Evolutionary conservation across 2,113 vertebrate genomes (phyloP), one percentile per base, ranked within the genome.

Genomic region (Labeo catla): DNA sequence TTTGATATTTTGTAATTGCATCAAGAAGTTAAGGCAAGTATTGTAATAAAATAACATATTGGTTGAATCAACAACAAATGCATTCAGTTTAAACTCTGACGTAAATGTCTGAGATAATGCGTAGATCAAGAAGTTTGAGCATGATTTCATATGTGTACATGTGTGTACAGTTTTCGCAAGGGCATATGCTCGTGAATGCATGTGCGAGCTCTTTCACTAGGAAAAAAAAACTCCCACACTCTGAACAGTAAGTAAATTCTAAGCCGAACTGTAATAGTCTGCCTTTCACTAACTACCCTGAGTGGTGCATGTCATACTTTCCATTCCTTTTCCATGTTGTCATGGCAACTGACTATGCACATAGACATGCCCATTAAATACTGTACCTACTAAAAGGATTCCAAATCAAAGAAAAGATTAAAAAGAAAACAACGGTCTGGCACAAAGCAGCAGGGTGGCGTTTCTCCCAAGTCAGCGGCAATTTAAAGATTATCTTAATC

Each of bases 291-390:
- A 45, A 59, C 76, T 80, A 73, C 49, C 34, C 84, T 43, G 49
- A 82, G 34, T 52, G 63, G 23, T 34, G 28, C 66, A 19, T 72
- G 43, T 36, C 57, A 79, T 83, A 76, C 63, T 76, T 54, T 45
- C 28, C 72, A 63, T 63, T 86, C 49, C 59, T 76, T 70, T 34
- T 34, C 39, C n/a, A 34, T 2, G 85, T 82, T 52, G 79, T 61
- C 85, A 82, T 82, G 85, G 81, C 70, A 82, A 86, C 85, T 76
- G 47, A 61, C 78, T 63, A 82, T 82, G 85, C 70, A 73, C 66
- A 82, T 43, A 76, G 79, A 66, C 85, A 52, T 74, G 79, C 57
- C 70, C 59, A 82, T 86, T 82, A 86, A 76, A 76, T 76, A 81
- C 77, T 86, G 80, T 82, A 82, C 80, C 80, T 86, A 86, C 80